phyloP scores from a whole-genome alignment of 2,888 invertebrate species.

The Oscheius sp. region DNA sequence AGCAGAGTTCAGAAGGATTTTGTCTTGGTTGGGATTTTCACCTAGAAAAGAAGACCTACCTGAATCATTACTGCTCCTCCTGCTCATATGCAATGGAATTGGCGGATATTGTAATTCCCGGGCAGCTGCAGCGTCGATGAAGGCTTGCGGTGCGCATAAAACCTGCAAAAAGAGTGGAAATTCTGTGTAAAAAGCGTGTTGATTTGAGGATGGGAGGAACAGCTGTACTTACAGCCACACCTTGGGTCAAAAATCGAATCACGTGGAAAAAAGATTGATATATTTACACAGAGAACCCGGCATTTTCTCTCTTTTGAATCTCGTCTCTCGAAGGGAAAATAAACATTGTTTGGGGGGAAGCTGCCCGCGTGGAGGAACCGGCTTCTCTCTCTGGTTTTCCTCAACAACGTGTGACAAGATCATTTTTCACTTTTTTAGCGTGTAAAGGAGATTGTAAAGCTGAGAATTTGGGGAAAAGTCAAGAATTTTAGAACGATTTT shows the following conservation, averaged over 20 bases:
- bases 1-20: no score
- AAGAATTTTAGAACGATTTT: no score
- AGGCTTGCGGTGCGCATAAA: neutral
- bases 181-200: neutral
- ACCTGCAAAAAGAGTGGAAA: slow-evolving; percentile 16
- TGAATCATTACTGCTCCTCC: slow-evolving; percentile 24
- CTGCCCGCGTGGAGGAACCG: neutral
- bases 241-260: neutral
- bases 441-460: neutral
- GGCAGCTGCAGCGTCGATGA: slow-evolving; percentile 11
- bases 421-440: neutral
- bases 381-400: neutral
- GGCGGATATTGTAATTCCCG: slow-evolving; percentile 6
- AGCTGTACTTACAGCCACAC: no score
- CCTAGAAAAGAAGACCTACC: no score
- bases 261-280: neutral
- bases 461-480: neutral
- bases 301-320: neutral
- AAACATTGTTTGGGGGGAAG: slow-evolving; percentile 6
- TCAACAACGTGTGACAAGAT: neutral
- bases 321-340: neutral
- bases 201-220: neutral
- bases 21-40: no score
- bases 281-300: slow-evolving; percentile 5
- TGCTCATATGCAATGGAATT: neutral